These are phyloP conservation scores for Yponomeuta malinellus DNA, from an alignment of 2,888 invertebrate genomes.

Conservation along the genomic window DNA sequence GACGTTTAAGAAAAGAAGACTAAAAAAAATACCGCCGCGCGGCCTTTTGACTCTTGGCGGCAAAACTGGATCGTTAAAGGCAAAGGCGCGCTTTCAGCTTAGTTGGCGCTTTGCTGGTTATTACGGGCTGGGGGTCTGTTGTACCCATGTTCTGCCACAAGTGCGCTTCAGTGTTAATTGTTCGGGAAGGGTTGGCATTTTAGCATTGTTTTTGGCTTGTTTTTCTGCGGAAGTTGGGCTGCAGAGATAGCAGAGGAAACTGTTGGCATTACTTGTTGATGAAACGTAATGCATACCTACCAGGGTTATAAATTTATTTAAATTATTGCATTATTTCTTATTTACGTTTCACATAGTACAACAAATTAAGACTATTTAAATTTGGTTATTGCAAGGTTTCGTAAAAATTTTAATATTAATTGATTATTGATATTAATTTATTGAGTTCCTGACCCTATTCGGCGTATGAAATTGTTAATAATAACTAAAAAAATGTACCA, in stretches of 20 bases:
- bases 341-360: too few relatives aligned
- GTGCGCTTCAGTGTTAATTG: conserved; percentile 70
- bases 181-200: conserved; percentile 67
- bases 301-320: too few relatives aligned
- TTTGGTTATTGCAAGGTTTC: too few relatives aligned
- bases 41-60: not conserved
- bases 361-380: too few relatives aligned
- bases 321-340: too few relatives aligned
- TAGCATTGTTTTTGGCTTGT: conserved; percentile 52
- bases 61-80: conserved; percentile 31
- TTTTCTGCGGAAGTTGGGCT: not conserved
- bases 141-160: conserved; percentile 63
- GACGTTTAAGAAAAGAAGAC: not conserved
- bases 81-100: conserved; percentile 61
- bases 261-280: not conserved
- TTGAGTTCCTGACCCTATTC: too few relatives aligned
- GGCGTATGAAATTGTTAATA: too few relatives aligned
- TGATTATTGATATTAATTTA: too few relatives aligned
- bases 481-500: too few relatives aligned
- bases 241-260: not conserved
- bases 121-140: conserved; percentile 39
- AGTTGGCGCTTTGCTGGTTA: conserved; percentile 38
- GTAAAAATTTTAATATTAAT: too few relatives aligned
- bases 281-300: too few relatives aligned
- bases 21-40: not conserved